Evolutionary conservation across 2,113 vertebrate species (phyloP), one percentile per base, ranked within the genome.

Genomic region (Sander lucioperca): DNA sequence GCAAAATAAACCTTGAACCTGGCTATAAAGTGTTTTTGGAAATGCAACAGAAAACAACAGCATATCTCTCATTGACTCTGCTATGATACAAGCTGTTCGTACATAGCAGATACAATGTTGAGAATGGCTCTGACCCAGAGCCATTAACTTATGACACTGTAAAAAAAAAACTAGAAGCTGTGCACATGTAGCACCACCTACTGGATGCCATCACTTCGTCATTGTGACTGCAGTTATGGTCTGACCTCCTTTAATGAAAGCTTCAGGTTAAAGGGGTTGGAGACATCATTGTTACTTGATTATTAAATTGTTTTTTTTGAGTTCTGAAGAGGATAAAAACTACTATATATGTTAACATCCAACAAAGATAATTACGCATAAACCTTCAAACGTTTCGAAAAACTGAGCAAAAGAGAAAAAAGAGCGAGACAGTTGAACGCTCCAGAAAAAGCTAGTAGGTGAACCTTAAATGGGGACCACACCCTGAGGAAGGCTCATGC

Each of bases 181-280:
- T 58, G 15, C 1, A 11, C 25, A 50, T 58, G 16, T 19, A 30
- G 74, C 47, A 16, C 81, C 81, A 18, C 43, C 81, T 77, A 58
- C 67, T 77, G 74, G 80, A 56, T 2, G 8, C 2, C 2, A 4
- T 23, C 1, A 25, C 21, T 14, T 23, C 21, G 0, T 66, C 39
- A 23, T 15, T 45, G 21, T 23, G 30, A 36, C 18, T 43, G 39
- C 56, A 25, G 5, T 25, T 21, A 39, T 12, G 8, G 10, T 47
- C 6, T 23, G 62, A 45, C 21, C 21, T 16, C 6, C 8, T 9
- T 64, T 21, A 14, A 4, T 23, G 6, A 64, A 43, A 39, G 61
- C 61, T 39, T 39, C 19, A 39, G 11, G 6, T 63, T 43, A 25
- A 57, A 56, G 39, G 39, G 39, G 39, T 10, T 43, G 39, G 9